Conservation (phyloP, 2,888 invertebrate species). For the Coleophora deauratella region DNA sequence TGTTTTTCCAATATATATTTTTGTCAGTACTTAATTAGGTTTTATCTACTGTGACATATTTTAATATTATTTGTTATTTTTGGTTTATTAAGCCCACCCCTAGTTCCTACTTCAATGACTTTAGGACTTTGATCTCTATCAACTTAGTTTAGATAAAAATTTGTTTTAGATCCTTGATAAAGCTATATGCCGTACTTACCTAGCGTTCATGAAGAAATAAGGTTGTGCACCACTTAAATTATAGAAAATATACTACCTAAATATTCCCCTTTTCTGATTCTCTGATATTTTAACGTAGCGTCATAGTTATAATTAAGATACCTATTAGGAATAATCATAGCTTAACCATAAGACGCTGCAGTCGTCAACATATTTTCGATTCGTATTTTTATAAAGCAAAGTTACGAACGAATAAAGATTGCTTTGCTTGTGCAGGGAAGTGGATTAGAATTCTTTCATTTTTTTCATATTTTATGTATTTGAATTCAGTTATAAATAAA, state of each 20-base stretch:
- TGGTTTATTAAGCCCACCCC: conserved; percentile 33
- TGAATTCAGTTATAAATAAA: not conserved
- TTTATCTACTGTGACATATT: too few species aligned
- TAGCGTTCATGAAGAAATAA: conserved; percentile 73
- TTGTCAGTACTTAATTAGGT: not conserved
- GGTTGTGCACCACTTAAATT: conserved; percentile 72
- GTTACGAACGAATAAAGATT: conserved; percentile 64
- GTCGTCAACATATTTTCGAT: conserved; percentile 71
- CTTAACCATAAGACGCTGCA: conserved; percentile 64
- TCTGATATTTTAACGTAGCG: conserved; percentile 72
- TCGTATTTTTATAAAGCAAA: conserved; percentile 74
- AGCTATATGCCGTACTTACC: conserved; percentile 64
- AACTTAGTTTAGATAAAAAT: conserved; percentile 48
- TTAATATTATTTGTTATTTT: conserved; percentile 14
- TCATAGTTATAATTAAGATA: conserved; percentile 59
- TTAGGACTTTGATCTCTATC: conserved; percentile 37
- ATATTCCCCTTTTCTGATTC: conserved; percentile 72
- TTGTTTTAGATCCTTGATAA: conserved; percentile 52
- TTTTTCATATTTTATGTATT: conserved; percentile 8
- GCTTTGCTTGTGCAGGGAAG: conserved; percentile 72
- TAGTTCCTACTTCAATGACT: conserved; percentile 59
- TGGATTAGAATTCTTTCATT: conserved; percentile 31
- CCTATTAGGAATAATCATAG: conserved; percentile 64
- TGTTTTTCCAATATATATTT: not conserved
- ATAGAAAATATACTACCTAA: conserved; percentile 63